Evolutionary conservation across 2,797 vertebrate genomes (phyloP), one percentile per base, ranked within the genome.

Genomic region (Melopsittacus undulatus): DNA sequence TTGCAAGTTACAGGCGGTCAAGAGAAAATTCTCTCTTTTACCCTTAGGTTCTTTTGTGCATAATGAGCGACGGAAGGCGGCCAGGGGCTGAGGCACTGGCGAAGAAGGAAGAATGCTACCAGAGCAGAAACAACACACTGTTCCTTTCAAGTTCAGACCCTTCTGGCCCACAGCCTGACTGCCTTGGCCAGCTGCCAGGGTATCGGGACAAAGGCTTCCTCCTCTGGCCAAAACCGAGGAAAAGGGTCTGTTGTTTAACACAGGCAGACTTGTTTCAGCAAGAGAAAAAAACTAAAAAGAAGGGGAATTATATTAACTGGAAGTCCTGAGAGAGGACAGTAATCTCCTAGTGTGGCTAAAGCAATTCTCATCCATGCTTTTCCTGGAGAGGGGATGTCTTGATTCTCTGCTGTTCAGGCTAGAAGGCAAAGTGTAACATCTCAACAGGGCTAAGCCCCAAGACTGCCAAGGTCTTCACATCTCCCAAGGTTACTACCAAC

Each of bases 41-140:
- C 69, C 87, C 61, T 93, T 80, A 45, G 67, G 76, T 90, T 94
- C 87, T 81, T 94, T 88, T 62, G 77, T 90, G 75, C 43, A 74
- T 90, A 96, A 94, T 59, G 67, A 90, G 62, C 3, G 16, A 87
- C 85, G 89, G 90, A 94, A 94, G 86, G 84, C 90, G 2, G 95
- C 89, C 96, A 96, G 92, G 67, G 83, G 84, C 76, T 30, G 57
- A 95, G 82, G 94, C 92, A 70, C 83, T 92, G 69, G 59, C 51
- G 36, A 90, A 94, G 78, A 94, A 94, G 83, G 80, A 92, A 90
- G 93, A 96, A 94, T 83, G 94, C 95, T 96, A 96, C 96, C 89
- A 93, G 94, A 94, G 63, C 83, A 94, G 92, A 96, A 96, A 96
- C 88, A 90, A 92, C 96, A 95, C 94, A 95, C 86, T 96, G 94